Evolutionary conservation across 2,113 vertebrate genomes (phyloP), one percentile per base, ranked within the genome.

Genomic region (Aegithalos caudatus): DNA sequence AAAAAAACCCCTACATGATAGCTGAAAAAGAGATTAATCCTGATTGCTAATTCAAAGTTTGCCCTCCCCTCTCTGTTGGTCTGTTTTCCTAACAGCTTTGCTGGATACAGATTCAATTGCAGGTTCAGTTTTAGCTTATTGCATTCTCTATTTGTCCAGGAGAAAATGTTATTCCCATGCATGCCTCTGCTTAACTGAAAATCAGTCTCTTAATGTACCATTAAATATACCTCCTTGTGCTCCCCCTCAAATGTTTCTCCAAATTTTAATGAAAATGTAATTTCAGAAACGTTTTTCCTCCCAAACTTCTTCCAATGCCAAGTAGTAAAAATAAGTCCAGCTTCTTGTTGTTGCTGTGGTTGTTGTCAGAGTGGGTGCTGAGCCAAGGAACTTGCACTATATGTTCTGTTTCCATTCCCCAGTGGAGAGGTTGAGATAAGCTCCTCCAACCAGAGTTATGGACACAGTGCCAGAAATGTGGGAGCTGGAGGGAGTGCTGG

Each of bases 331-430:
- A 61, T 70, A 85, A 92, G 91, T 73, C 65, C 88, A 94, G 69
- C 81, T 91, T 66, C 95, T 94, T 94, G 35, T 85, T 94, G 88
- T 92, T 94, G 66, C 62, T 73, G 87, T 73, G 74, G 38, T 62
- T 65, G 86, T 44, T 92, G 91, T 95, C 87, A 95, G 80, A 87
- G 64, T 0, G 1, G 60, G 67, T 28, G 61, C 80, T 19, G 77
- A 92, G 94, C 92, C 96, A 96, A 90, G 62, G 69, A 96, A 86
- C 91, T 96, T 77, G 91, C 84, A 96, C 93, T 96, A 76, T 92
- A 87, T 93, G 88, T 91, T 96, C 96, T 95, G 54, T 91, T 91
- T 93, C 88, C 62, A 95, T 88, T 96, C 70, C 95, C 92, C 90
- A 83, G 1, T 14, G 83, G 86, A 96, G 77, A 73, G 77, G 70